Conservation (phyloP, 2,797 vertebrate genomes). For the Hemibagrus guttatus region DNA sequence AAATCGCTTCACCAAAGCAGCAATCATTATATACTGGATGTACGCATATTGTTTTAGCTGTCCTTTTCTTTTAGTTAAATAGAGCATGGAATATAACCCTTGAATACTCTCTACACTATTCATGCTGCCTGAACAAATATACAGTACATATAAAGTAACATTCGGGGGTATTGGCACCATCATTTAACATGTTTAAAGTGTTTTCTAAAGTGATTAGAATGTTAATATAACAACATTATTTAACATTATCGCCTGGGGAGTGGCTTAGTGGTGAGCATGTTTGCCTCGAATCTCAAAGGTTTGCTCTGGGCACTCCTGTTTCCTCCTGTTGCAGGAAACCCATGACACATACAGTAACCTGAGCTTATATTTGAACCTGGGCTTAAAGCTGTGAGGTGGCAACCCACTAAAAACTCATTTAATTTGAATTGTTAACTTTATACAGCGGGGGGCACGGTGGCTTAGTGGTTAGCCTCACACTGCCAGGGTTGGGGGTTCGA, state of each 20-base stretch:
- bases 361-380: not conserved
- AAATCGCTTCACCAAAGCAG: not conserved
- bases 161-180: not conserved
- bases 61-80: not conserved
- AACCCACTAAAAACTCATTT: not conserved
- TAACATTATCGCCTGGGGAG: not conserved
- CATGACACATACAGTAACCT: not conserved
- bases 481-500: no score
- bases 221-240: not conserved
- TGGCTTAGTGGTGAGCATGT: no score
- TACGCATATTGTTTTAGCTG: not conserved
- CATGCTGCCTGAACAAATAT: not conserved
- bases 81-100: not conserved
- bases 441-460: no score
- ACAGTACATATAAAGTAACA: not conserved
- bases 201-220: no score
- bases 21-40: not conserved
- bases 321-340: no score
- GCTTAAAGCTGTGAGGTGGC: not conserved
- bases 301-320: no score
- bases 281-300: no score
- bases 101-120: not conserved
- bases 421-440: not conserved
- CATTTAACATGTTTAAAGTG: not conserved
- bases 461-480: no score